Conservation (phyloP, 2,113 vertebrate genomes). For the Mus musculus region DNA sequence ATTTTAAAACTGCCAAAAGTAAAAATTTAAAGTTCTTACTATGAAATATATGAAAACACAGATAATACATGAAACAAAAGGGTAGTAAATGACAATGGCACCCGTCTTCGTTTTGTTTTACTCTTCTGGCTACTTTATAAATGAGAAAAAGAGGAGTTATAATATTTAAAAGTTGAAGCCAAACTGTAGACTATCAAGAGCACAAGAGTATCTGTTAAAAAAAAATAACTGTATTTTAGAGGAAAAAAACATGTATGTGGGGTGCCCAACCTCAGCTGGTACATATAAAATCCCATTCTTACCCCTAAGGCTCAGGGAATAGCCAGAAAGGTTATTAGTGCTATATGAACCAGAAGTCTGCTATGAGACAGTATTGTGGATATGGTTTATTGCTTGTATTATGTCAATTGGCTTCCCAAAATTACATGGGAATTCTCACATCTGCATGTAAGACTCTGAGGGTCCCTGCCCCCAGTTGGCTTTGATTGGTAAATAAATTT, state of each 20-base stretch:
- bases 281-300: neutral
- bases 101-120: neutral
- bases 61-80: neutral
- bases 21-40: neutral
- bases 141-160: neutral
- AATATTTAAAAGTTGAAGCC: neutral
- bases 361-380: neutral
- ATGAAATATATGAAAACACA: neutral
- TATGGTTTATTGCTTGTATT: too few species aligned
- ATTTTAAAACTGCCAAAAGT: neutral
- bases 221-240: slow-evolving; percentile 16
- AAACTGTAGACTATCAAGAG: slow-evolving; percentile 39
- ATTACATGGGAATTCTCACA: too few species aligned
- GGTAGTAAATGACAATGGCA: neutral
- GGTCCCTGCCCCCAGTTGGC: too few species aligned
- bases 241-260: neutral
- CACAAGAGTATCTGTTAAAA: slow-evolving; percentile 10
- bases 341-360: neutral
- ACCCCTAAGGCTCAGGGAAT: neutral
- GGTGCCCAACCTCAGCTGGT: too few species aligned
- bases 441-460: too few species aligned
- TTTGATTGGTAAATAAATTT: too few species aligned
- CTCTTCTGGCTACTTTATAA: neutral
- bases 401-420: too few species aligned
- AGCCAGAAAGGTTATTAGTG: neutral